These are phyloP conservation scores for Melieria picta DNA, from an alignment of 2,888 invertebrate species.

Conservation along the genomic window DNA sequence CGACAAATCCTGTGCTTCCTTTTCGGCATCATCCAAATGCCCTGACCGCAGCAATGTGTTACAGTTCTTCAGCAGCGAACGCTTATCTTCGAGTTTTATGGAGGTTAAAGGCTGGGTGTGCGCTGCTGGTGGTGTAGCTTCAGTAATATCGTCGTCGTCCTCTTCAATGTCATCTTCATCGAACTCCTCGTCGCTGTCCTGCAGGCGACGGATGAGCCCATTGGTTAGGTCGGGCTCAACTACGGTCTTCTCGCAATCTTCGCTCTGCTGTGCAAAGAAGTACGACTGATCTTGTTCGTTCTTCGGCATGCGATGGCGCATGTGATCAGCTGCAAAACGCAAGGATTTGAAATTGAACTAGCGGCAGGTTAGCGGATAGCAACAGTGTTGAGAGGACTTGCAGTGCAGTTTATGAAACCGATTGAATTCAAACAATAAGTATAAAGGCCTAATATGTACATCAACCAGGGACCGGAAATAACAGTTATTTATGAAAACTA, in stretches of 20 bases:
- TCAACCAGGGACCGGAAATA: too few relatives aligned
- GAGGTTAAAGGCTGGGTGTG: conserved; percentile 45
- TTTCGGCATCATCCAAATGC: conserved; percentile 43
- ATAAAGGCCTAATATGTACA: too few relatives aligned
- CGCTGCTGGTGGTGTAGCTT: conserved; percentile 49
- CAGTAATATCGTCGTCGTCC: conserved; percentile 52
- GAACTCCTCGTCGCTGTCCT: conserved; percentile 63
- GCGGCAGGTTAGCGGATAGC: background rate
- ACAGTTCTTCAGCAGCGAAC: conserved; percentile 49
- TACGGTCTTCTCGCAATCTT: conserved; percentile 62
- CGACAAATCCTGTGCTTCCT: conserved; percentile 58
- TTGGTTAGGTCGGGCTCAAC: conserved; percentile 65
- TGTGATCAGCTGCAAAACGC: conserved; percentile 59
- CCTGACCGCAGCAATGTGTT: conserved; percentile 19
- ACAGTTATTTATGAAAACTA: too few relatives aligned
- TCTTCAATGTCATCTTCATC: conserved; percentile 61
- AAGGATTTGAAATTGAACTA: background rate
- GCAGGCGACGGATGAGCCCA: conserved; percentile 61
- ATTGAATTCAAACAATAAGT: background rate
- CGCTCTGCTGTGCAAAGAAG: conserved; percentile 57
- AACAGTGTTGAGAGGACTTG: background rate
- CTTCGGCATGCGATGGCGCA: conserved; percentile 64
- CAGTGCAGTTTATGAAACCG: background rate
- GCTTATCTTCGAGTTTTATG: conserved; percentile 46
- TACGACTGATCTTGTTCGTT: conserved; percentile 60